Base-by-base conservation (phyloP, 2,113 vertebrate genomes). In the Microcebus tavaratra region DNA sequence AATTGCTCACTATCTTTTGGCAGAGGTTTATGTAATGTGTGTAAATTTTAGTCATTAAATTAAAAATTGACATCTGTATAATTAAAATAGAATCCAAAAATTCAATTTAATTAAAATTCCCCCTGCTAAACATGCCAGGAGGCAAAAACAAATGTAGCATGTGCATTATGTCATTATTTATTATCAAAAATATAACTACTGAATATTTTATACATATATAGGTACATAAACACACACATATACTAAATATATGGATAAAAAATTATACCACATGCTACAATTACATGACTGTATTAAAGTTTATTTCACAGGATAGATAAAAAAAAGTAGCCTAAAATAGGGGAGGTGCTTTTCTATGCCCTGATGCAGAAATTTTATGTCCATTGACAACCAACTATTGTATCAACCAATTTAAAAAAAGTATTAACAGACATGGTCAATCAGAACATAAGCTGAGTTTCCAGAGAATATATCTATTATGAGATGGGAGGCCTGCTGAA, bases 21-120 rank as follows among this genome's bases (percentile, higher is more conserved):
- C 13, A 75, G 48, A 96, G 8, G 29, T 55, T 86, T 90, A 65
- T 80, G 23, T 61, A 67, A 92, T 95, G 2, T 76, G 76, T 92
- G 29, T 25, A 96, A 67, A 88, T 92, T 92, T 78, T 91, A 93
- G 67, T 82, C 11, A 85, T 50, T 85, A 92, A 72, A 72, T 90
- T 1, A 75, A 88, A 87, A 88, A 13, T 8, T 72, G 48, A 78
- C 86, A 93, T 85, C 34, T 93, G 17, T 84, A 81, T 6, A 70
- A 96, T 83, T 93, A 80, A 95, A 83, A 81, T 80, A 95, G 36
- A 82, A 93, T 68, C 67, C 80, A 29, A 91, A 95, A 53, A 57
- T 75, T 94, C 67, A 31, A 17, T 76, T 86, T 91, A 81, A 85
- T 88, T 67, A 88, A 85, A 86, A 92, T 73, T 93, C 0, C 67